phyloP scores from a whole-genome alignment of 2,797 vertebrate genomes.

The Protonibea diacanthus region DNA sequence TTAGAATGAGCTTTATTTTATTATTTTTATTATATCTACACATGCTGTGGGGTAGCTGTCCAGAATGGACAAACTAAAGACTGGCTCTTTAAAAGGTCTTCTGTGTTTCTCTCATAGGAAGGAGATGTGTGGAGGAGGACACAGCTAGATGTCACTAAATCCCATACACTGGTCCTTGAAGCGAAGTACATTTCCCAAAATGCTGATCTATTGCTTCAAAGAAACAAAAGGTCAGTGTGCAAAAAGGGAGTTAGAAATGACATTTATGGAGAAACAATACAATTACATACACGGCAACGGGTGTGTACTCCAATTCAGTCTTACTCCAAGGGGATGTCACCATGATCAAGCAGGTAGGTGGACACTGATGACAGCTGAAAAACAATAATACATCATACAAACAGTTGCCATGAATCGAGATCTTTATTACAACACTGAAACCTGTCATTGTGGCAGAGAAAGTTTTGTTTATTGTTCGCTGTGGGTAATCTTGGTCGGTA shows the following conservation, averaged over 20 bases:
- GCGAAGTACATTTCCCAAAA: not conserved
- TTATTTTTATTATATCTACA: too few relatives aligned
- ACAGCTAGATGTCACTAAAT: too few relatives aligned
- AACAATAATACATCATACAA: not conserved
- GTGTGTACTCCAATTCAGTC: not conserved
- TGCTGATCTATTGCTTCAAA: not conserved
- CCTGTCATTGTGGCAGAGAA: not conserved
- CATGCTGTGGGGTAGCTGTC: too few relatives aligned
- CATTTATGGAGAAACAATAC: not conserved
- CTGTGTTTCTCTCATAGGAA: too few relatives aligned
- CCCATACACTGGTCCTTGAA: too few relatives aligned
- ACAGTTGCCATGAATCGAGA: not conserved
- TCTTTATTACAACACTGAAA: not conserved
- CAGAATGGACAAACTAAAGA: too few relatives aligned
- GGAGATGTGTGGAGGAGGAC: too few relatives aligned
- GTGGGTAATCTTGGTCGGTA: accelerated
- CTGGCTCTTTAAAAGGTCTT: too few relatives aligned
- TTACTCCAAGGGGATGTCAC: not conserved
- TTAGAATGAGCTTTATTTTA: too few relatives aligned
- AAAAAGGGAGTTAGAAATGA: not conserved
- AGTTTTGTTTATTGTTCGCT: constrained; percentile 2
- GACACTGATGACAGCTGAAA: too few relatives aligned
- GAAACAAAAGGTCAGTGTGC: not conserved
- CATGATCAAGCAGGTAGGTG: not conserved
- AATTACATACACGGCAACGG: not conserved